Evolutionary conservation across 2,888 invertebrate genomes (phyloP), one percentile per base, ranked within the genome.

Genomic region (Petrophora chlorosata): DNA sequence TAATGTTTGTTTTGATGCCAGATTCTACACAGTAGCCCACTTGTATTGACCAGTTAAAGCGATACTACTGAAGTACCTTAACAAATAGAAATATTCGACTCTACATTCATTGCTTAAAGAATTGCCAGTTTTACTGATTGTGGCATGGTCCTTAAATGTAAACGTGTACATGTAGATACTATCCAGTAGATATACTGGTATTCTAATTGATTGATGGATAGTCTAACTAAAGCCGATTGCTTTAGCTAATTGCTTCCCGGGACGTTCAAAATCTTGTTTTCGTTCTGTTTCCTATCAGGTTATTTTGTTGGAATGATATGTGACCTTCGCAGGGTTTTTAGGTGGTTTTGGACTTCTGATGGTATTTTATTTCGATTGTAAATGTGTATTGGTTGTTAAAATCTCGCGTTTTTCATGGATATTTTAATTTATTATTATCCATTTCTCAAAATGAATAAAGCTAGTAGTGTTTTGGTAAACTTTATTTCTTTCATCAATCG

Each of bases 1-100:
- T 32, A 23, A 25, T 43, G 40, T 44, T 48, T 53, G 53, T 55
- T 53, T 55, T 59, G 40, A 51, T 35, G 46, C 25, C 36, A 40
- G 38, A 33, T 34, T 41, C 43, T 46, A 51, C 51, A 46, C 50
- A 36, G 42, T 35, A 41, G 23, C 39, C 32, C 33, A 32, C 23
- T 28, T 34, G 45, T 33, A 15, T 3, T 25, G 9, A 25, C 10
- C 10, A 10, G 1, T 3, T 17, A 14, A 5, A 3, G n/a, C 30
- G 25, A 32, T 7, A 9, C 8, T 8, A 12, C 22, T 23, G 13
- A 15, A 29, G 15, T 2, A 33, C 15, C 14, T 9, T 22, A 29
- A 0, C 39, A 10, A 2, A 14, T 2, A 34, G 8, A 33, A 19
- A 7, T 30, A 14, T 14, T 2, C 5, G 10, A 12, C 0, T 34